Base-by-base conservation (phyloP, 2,113 vertebrate genomes). In the Gopherus evgoodei region DNA sequence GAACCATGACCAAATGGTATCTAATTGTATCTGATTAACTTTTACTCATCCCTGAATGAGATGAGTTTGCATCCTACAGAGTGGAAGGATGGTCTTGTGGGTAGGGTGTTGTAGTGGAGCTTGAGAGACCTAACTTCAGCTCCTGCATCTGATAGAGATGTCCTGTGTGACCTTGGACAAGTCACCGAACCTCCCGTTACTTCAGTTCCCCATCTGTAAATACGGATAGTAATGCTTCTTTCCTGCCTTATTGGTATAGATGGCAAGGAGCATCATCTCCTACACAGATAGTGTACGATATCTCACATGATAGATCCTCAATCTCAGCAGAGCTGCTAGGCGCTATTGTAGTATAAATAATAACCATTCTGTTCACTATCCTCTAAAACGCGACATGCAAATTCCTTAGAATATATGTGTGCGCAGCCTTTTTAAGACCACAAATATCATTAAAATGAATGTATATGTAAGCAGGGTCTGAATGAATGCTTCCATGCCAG, bases 271-370 rank as follows among this genome's bases (percentile, higher is more conserved):
- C 82, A 49, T n/a, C 88, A 35, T 44, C 94, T 25, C 1, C 25
- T 83, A 29, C 42, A 44, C 0, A 0, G 65, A 44, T 0, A 0
- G 57, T n/a, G n/a, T 79, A 25, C 31, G 96, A 83, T 47, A 83
- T 1, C 53, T 90, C 8, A 3, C 65, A 2, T 1, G 35, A 21
- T 72, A 56, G 35, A 69, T 49, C 84, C 78, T 81, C 1, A 2
- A 4, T 88, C 81, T 57, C 96, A 91, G 29, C 57, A 89, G 65
- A 89, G 79, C 75, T 12, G 92, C 83, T 75, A 92, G 83, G 79
- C 57, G 13, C 88, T 88, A n/a, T 50, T 79, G 81, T 24, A 53
- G 50, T 87, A 31, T 87, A 94, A 93, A 90, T 94, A 95, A 91
- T 84, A 57, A 88, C 42, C 1, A 2, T 19, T 0, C 0, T 0